A percentile compares a stretch with the other conserved stretches of the same genome.
phyloP scores from a whole-genome alignment of 2,113 vertebrate genomes.

The Cacatua alba region DNA sequence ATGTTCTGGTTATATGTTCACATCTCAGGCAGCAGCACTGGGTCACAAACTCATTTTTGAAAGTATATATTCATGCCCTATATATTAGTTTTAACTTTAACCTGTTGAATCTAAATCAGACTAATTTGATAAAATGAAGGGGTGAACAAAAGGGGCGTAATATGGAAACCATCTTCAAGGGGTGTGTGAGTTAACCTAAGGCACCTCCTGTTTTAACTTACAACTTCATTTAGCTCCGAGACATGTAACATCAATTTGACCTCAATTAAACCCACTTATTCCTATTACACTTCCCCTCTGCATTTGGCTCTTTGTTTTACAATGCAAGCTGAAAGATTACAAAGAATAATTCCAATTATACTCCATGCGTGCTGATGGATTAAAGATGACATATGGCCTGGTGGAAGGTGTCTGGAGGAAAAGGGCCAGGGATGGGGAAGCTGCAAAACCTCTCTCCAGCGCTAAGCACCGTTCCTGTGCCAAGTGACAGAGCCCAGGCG shows the following conservation, averaged over 20 bases:
- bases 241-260: background rate
- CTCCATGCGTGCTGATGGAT: background rate
- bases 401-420: background rate
- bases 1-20: background rate
- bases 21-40: background rate
- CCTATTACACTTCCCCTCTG: background rate
- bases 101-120: background rate
- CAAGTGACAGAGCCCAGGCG: background rate
- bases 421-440: background rate
- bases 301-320: background rate
- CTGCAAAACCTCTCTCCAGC: background rate
- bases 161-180: background rate
- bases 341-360: slow-evolving; percentile 20
- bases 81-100: background rate
- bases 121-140: background rate
- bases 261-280: slow-evolving; percentile 10
- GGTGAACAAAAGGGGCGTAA: fast-evolving
- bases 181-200: background rate
- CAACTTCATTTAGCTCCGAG: slow-evolving; percentile 5
- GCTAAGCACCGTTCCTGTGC: background rate
- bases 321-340: background rate
- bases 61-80: background rate
- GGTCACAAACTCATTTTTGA: background rate
- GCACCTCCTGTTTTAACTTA: background rate
- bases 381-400: background rate